A percentile compares a stretch with the other conserved stretches of the same genome.
phyloP scores from a whole-genome alignment of 2,888 invertebrate genomes.

The Mesorhabditis sp. region DNA sequence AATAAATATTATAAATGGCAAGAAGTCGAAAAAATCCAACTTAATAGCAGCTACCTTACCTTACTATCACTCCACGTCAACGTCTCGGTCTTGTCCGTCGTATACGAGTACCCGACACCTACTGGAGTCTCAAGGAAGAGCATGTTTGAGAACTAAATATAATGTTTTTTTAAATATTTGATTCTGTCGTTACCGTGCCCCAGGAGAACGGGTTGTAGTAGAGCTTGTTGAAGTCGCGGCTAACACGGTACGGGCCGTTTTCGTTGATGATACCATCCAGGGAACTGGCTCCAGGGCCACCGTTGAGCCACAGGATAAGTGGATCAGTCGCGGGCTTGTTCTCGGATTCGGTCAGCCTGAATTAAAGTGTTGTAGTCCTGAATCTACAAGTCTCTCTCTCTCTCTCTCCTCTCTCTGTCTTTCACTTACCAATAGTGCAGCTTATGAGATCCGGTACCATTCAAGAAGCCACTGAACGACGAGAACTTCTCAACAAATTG shows the following conservation, averaged over 20 bases:
- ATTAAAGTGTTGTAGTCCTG: conserved; percentile 3
- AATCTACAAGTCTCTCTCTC: background rate
- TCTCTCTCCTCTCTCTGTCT: background rate
- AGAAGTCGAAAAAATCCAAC: no score
- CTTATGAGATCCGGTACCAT: conserved; percentile 54
- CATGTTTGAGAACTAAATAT: conserved; percentile 61
- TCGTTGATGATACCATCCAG: conserved; percentile 60
- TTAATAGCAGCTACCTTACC: conserved; percentile 6
- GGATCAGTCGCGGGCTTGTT: conserved; percentile 27
- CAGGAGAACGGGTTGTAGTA: conserved; percentile 41
- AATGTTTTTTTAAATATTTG: background rate
- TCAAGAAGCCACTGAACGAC: conserved; percentile 34
- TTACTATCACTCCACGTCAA: conserved; percentile 44
- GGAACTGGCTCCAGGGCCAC: conserved; percentile 61
- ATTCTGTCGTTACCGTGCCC: conserved; percentile 37
- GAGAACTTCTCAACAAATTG: conserved; percentile 19
- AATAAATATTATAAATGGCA: no score
- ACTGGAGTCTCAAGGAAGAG: conserved; percentile 64
- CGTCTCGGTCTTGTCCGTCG: conserved; percentile 59
- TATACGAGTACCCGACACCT: conserved; percentile 65
- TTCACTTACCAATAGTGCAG: conserved; percentile 59
- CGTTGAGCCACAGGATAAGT: conserved; percentile 39
- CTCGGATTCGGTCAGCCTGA: conserved; percentile 38
- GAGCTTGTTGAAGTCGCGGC: conserved; percentile 35
- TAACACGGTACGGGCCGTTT: conserved; percentile 59